phyloP scores from a whole-genome alignment of 2,888 invertebrate genomes.

The Polymixis flavicincta region DNA sequence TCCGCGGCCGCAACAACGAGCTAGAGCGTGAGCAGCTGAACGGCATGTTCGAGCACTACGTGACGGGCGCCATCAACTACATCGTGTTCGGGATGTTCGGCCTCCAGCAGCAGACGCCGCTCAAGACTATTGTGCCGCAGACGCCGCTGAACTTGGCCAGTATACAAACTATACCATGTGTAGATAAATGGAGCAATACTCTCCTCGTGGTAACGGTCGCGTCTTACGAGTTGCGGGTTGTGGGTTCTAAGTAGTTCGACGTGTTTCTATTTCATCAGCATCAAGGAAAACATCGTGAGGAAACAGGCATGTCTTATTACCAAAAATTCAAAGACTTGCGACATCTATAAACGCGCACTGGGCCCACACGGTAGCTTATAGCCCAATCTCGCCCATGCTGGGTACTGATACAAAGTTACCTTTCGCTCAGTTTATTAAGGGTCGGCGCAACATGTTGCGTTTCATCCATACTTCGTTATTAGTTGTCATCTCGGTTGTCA shows the following conservation, averaged over 20 bases:
- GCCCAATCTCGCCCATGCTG: no score
- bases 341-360: no score
- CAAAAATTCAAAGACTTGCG: no score
- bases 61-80: constrained; percentile 93
- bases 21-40: constrained; percentile 87
- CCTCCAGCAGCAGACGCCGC: constrained; percentile 92
- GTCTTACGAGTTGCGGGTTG: no score
- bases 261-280: no score
- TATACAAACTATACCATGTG: neutral
- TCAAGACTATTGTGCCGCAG: constrained; percentile 95
- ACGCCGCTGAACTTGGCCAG: constrained; percentile 96
- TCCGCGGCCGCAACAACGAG: constrained; percentile 89
- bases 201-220: no score
- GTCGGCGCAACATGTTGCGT: neutral
- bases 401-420: neutral
- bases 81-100: constrained; percentile 94
- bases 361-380: no score
- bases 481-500: neutral
- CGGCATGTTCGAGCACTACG: constrained; percentile 94
- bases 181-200: no score
- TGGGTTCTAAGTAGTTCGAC: no score
- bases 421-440: neutral
- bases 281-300: no score
- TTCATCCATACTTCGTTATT: neutral
- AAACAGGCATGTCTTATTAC: no score